A percentile compares a stretch with the other conserved stretches of the same genome.
phyloP scores from a whole-genome alignment of 2,888 invertebrate species.

The Drosophila anomelani region DNA sequence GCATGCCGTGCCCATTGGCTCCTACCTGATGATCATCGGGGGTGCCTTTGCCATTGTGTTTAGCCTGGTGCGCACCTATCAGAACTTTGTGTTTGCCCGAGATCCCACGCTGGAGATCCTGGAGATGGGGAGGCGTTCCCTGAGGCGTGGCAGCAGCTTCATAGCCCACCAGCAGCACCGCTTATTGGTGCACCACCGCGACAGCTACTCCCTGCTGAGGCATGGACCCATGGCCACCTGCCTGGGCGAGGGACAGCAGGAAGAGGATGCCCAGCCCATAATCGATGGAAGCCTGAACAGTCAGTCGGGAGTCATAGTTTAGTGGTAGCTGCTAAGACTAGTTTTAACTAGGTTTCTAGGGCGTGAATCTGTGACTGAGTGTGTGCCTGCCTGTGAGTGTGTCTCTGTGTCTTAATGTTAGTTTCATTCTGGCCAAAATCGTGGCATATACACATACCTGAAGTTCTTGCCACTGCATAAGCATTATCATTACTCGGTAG shows the following conservation, averaged over 20 bases:
- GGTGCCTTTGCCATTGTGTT: slow-evolving; percentile 88
- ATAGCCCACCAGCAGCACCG: slow-evolving; percentile 84
- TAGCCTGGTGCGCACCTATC: slow-evolving; percentile 90
- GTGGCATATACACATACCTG: slow-evolving; percentile 62
- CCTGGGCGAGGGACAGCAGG: slow-evolving; percentile 62
- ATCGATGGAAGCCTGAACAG: slow-evolving; percentile 51
- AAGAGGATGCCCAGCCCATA: slow-evolving; percentile 77
- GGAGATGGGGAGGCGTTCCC: slow-evolving; percentile 90
- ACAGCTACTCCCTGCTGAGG: slow-evolving; percentile 83
- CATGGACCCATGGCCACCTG: slow-evolving; percentile 65
- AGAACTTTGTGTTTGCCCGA: slow-evolving; percentile 89
- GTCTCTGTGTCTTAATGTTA: slow-evolving; percentile 31
- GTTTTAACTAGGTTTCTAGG: slow-evolving; percentile 18
- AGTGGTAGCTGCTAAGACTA: slow-evolving; percentile 12
- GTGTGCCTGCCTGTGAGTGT: not conserved
- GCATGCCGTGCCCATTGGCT: slow-evolving; percentile 88
- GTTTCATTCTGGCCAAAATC: slow-evolving; percentile 66
- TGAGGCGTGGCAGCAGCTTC: slow-evolving; percentile 87
- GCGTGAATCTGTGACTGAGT: slow-evolving; percentile 10
- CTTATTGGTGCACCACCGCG: slow-evolving; percentile 74
- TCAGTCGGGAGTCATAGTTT: slow-evolving; percentile 64
- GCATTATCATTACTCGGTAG: slow-evolving; percentile 36
- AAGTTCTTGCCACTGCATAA: slow-evolving; percentile 58
- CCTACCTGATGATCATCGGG: slow-evolving; percentile 90
- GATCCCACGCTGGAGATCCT: slow-evolving; percentile 90